Percentiles rank a stretch among this genome's conserved stretches.
These are phyloP conservation scores for Orchesella cincta DNA, from an alignment of 1,140 invertebrate species.

Conservation along the genomic window DNA sequence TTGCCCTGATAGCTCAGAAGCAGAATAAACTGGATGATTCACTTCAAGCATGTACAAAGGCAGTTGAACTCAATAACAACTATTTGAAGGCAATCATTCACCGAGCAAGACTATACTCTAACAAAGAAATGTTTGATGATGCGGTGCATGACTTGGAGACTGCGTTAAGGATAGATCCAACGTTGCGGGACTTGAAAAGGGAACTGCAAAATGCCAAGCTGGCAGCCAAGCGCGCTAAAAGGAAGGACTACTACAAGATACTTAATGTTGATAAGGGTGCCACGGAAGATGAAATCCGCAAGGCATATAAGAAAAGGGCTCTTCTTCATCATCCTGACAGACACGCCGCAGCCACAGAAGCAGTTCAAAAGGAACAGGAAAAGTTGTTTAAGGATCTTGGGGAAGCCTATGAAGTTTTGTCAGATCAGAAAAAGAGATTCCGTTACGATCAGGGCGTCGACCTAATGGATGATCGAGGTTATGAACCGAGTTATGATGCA, in stretches of 20 bases:
- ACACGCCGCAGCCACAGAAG: constrained; percentile 80
- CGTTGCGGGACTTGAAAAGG: constrained; percentile 58
- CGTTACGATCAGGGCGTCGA: constrained; percentile 93
- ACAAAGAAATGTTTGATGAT: constrained; percentile 81
- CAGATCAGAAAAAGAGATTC: constrained; percentile 85
- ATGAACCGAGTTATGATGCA: constrained; percentile 66
- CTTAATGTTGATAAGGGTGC: constrained; percentile 83
- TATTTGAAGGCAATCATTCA: constrained; percentile 87
- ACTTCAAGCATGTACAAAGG: constrained; percentile 80
- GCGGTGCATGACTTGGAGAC: constrained; percentile 86
- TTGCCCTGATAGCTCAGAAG: constrained; percentile 55
- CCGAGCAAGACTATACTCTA: constrained; percentile 82
- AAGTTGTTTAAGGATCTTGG: constrained; percentile 96
- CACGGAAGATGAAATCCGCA: constrained; percentile 91
- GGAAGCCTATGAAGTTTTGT: constrained; percentile 93
- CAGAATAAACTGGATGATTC: constrained; percentile 76
- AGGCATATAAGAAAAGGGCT: constrained; percentile 90
- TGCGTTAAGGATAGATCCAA: constrained; percentile 39
- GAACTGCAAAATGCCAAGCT: constrained; percentile 80
- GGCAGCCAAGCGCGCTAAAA: constrained; percentile 84
- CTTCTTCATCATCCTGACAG: constrained; percentile 87
- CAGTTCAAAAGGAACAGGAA: constrained; percentile 85
- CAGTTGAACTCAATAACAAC: constrained; percentile 80
- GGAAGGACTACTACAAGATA: constrained; percentile 98
- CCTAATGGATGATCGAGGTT: constrained; percentile 63